A percentile compares a stretch with the other conserved stretches of the same genome.
These are phyloP conservation scores for Micronycteris hirsuta DNA, from an alignment of 2,113 vertebrate genomes.

Conservation along the genomic window DNA sequence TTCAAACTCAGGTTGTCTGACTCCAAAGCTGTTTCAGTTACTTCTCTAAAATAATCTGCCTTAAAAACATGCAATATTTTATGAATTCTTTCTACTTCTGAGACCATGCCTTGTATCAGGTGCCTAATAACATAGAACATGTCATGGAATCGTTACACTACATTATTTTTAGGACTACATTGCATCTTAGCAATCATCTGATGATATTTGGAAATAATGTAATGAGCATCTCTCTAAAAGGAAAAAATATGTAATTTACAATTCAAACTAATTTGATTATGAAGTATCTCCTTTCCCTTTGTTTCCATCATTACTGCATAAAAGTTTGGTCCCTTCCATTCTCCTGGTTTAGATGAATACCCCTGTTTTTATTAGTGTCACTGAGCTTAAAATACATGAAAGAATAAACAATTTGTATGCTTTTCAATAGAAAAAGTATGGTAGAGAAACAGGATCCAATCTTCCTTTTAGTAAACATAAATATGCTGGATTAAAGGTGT, in stretches of 20 bases:
- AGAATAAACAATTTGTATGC: not conserved
- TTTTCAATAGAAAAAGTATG: not conserved
- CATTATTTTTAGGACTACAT: not conserved
- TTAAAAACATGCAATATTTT: not conserved
- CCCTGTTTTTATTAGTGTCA: not conserved
- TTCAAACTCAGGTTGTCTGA: not conserved
- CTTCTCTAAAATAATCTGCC: not conserved
- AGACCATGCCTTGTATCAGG: not conserved
- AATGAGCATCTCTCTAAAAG: conserved; percentile 2
- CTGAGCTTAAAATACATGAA: not conserved
- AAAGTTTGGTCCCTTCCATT: not conserved
- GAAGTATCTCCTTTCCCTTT: not conserved
- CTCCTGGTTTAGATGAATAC: not conserved
- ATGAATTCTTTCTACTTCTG: not conserved
- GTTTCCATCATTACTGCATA: not conserved
- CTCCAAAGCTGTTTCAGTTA: not conserved
- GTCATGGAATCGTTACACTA: not conserved
- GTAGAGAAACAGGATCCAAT: not conserved
- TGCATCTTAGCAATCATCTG: not conserved
- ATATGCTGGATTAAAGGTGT: not conserved
- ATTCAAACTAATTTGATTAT: not conserved
- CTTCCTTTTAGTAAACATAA: conserved; percentile 4
- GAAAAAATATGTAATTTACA: not conserved
- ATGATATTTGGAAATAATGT: not conserved
- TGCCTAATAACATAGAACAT: not conserved